Evolutionary conservation across 2,797 vertebrate genomes (phyloP), one percentile per base, ranked within the genome.

Genomic region (Anguilla megastoma): DNA sequence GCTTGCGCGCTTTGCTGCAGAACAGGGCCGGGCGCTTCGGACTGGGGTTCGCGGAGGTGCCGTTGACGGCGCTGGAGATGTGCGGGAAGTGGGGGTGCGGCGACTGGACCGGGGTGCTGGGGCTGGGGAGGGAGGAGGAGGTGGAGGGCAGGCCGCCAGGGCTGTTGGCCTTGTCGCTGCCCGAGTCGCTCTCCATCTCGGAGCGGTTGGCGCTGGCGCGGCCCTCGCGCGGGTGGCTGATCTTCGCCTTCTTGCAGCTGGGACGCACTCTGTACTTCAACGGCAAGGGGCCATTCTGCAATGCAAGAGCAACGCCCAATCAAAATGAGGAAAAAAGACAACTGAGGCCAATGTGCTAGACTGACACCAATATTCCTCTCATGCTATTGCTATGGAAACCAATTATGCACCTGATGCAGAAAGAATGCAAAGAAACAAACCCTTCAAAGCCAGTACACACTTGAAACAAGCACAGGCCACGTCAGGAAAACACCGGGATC

Each of bases 181-280:
- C 96, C 0, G 98, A 99, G 91, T 99, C 98, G 90, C 98, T 98
- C 95, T 99, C 98, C 0, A 97, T 96, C 45, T 93, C 91, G 2
- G 92, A 91, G 36, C 90, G 96, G 0, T 94, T 95, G 50, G 95
- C 94, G 5, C 95, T 95, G 12, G 94, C 63, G n/a, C 84, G 63
- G 27, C 87, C 86, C 60, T 88, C 89, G 4, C 97, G 96, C 0
- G 97, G 97, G 80, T 97, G 97, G 88, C 97, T 97, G 92, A 97
- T 97, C 86, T 94, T 93, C 86, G 97, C 94, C 69, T 97, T 94
- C 94, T 98, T 97, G 95, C 97, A 95, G 89, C 96, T 95, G 0
- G 98, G 98, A 89, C 98, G 98, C 87, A 99, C 98, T 10, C 98
- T 95, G 89, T 99, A 99, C 94, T 99, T 98, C 90, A 99, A 94